phyloP scores from a whole-genome alignment of 2,888 invertebrate genomes.

The Drepanosiphum platanoidis region DNA sequence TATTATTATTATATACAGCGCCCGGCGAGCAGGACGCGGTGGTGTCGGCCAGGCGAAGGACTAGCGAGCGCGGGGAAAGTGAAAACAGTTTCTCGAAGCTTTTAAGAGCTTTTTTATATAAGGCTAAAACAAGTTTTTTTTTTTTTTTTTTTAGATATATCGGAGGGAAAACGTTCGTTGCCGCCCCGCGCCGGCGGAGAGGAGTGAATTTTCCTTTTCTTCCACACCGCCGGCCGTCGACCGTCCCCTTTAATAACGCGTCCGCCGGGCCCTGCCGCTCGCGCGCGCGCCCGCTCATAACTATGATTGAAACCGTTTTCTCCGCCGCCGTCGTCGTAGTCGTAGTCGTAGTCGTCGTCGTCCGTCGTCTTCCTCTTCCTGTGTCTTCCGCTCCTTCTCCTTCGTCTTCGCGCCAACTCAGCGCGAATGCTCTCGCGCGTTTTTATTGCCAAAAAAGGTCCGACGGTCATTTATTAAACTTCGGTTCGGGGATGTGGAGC shows the following conservation, averaged over 20 bases:
- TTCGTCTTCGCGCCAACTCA: constrained; percentile 54
- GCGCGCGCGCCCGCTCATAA: constrained; percentile 47
- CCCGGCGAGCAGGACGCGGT: neutral
- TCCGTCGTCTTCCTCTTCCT: too few relatives aligned
- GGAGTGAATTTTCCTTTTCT: constrained; percentile 59
- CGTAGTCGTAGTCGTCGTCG: too few relatives aligned
- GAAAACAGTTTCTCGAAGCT: constrained; percentile 61
- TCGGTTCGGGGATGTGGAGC: constrained; percentile 50
- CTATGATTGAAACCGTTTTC: constrained; percentile 62
- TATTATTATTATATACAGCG: constrained; percentile 59
- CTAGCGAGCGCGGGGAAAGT: constrained; percentile 8
- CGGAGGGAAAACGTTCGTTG: constrained; percentile 50
- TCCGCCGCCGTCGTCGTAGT: too few relatives aligned
- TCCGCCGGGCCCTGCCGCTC: constrained; percentile 38
- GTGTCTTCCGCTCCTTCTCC: neutral
- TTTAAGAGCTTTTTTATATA: constrained; percentile 62
- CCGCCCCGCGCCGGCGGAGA: constrained; percentile 18
- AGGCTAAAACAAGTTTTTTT: constrained; percentile 62
- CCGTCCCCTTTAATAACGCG: constrained; percentile 59
- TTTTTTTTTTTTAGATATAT: constrained; percentile 59
- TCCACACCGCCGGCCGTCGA: constrained; percentile 9
- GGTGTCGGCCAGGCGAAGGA: neutral
- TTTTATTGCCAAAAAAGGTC: constrained; percentile 62
- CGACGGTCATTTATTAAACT: constrained; percentile 62
- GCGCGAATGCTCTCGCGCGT: constrained; percentile 55